phyloP scores from a whole-genome alignment of 64 coral and sea anemone species.

The Platygyra sinensis region DNA sequence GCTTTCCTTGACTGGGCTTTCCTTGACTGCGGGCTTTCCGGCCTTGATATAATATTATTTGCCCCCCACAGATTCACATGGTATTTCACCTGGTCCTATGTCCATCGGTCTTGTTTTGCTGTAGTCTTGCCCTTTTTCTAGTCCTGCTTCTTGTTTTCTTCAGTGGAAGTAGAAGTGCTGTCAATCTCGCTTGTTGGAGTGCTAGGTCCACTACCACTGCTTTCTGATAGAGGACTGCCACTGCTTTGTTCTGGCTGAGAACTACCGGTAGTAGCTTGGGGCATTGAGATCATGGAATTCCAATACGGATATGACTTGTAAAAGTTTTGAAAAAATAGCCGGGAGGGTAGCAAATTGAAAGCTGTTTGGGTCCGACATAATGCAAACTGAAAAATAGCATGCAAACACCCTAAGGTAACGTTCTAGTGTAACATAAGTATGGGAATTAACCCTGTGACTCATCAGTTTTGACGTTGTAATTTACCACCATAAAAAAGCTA shows the following conservation, averaged over 20 bases:
- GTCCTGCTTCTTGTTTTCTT: constrained; percentile 21
- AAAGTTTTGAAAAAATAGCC: constrained; percentile 27
- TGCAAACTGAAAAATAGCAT: too few species aligned
- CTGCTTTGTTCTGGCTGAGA: background rate
- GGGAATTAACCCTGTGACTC: too few species aligned
- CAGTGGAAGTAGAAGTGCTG: constrained; percentile 4
- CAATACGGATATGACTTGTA: background rate
- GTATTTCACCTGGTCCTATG: constrained; percentile 35
- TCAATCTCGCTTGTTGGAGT: constrained; percentile 9
- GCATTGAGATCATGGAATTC: constrained; percentile 23
- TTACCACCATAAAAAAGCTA: too few species aligned
- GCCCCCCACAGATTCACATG: constrained; percentile 43
- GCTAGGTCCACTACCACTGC: constrained; percentile 31
- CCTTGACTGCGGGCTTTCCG: constrained; percentile 43
- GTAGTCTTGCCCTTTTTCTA: background rate
- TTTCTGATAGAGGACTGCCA: constrained; percentile 18
- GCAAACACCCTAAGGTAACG: too few species aligned
- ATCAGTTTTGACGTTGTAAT: background rate
- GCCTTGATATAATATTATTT: constrained; percentile 21
- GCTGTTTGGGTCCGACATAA: too few species aligned
- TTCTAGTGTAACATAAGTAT: too few species aligned
- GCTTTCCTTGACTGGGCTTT: constrained; percentile 53
- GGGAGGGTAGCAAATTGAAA: constrained; percentile 14
- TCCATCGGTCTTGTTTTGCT: constrained; percentile 10
- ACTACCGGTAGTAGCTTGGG: constrained; percentile 3